Evolutionary conservation across 2,888 invertebrate species (phyloP).

Genomic region (Erebia palarica): DNA sequence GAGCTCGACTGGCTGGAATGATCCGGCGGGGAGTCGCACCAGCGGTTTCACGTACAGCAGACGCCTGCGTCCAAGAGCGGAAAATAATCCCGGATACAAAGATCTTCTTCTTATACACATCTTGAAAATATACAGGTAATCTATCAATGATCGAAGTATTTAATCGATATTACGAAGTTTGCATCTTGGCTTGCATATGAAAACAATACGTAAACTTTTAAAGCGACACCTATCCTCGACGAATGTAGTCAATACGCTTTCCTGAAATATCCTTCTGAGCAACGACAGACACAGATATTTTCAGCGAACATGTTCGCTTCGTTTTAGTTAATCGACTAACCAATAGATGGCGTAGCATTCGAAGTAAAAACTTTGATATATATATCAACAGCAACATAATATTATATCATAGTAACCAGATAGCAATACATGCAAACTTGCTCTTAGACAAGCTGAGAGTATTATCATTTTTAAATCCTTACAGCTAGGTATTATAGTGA

Average conservation of each 20-base stretch:
- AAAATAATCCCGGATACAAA: no score
- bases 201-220: neutral
- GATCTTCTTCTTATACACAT: no score
- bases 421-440: no score
- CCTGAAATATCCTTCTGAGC: neutral
- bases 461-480: no score
- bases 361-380: neutral
- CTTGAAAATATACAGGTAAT: neutral
- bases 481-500: no score
- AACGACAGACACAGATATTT: neutral
- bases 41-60: no score
- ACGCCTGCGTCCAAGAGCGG: no score
- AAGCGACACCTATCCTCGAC: conserved; percentile 15
- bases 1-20: no score
- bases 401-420: neutral
- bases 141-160: neutral
- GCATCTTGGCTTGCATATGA: neutral
- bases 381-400: neutral
- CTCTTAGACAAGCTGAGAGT: no score
- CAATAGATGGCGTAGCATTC: conserved; percentile 23
- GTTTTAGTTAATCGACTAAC: neutral
- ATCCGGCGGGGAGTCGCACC: no score
- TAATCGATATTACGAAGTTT: neutral
- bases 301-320: neutral
- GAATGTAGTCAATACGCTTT: neutral